Evolutionary conservation across 1,140 invertebrate genomes (phyloP).

Genomic region (Lasioglossum baleicum): DNA sequence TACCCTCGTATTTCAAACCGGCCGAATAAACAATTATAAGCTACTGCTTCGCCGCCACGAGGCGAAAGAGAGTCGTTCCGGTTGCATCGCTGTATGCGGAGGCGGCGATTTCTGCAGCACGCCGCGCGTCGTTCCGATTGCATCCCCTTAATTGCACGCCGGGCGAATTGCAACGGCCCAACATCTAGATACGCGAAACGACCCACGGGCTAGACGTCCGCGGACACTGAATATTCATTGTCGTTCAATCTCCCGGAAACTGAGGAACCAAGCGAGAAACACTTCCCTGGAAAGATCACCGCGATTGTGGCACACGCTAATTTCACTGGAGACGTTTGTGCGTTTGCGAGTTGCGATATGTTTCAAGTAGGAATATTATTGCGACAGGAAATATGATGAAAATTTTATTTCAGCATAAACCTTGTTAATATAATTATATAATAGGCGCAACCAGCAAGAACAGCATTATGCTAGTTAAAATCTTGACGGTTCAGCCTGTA

Average conservation of each 20-base stretch:
- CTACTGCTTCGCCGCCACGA: conserved; percentile 8
- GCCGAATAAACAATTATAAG: conserved; percentile 49
- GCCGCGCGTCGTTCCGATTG: no score
- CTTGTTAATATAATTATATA: no score
- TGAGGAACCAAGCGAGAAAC: background rate
- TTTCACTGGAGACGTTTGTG: no score
- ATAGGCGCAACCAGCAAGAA: no score
- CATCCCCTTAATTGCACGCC: no score
- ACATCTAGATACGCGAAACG: background rate
- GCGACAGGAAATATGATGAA: no score
- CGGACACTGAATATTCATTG: background rate
- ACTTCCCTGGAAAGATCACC: background rate
- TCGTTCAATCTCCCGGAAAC: background rate
- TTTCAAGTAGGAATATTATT: no score
- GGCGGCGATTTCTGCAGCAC: conserved; percentile 12
- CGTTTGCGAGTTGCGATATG: no score
- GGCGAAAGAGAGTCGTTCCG: conserved; percentile 8
- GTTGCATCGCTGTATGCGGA: background rate
- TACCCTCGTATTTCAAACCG: conserved; percentile 53
- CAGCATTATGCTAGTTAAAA: no score
- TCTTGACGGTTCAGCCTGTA: no score
- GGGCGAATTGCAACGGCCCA: background rate
- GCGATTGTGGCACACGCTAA: no score
- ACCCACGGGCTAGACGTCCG: background rate
- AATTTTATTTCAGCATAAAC: no score